phyloP scores from a whole-genome alignment of 2,113 vertebrate species.

The Xiphophorus maculatus region DNA sequence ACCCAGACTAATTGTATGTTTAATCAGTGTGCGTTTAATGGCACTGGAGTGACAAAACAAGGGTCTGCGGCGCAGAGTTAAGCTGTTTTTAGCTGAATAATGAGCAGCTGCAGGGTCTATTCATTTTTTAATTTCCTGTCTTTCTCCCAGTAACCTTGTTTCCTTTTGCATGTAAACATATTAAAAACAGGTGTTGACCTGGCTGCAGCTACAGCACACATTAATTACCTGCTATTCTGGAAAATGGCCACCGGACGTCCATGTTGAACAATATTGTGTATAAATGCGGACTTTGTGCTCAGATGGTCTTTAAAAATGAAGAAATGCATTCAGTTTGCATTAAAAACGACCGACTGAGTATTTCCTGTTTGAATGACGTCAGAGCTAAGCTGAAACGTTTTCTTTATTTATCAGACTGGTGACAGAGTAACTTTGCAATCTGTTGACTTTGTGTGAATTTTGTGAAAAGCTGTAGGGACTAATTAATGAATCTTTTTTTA shows the following conservation, averaged over 20 bases:
- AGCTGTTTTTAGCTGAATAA: conserved; percentile 5
- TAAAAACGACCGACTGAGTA: background rate
- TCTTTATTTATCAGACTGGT: too few species aligned
- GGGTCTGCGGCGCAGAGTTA: background rate
- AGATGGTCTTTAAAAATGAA: background rate
- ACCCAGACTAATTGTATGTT: background rate
- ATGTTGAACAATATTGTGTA: background rate
- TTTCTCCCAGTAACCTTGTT: background rate
- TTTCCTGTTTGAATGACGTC: background rate
- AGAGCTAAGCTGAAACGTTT: background rate
- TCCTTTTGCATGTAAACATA: conserved; percentile 6
- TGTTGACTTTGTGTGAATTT: too few species aligned
- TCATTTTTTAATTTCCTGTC: background rate
- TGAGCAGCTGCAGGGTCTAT: conserved; percentile 8
- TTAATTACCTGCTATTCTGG: background rate
- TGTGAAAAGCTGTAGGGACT: too few species aligned
- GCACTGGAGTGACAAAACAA: conserved; percentile 9
- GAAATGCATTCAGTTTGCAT: background rate
- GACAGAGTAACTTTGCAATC: too few species aligned
- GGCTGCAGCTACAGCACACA: background rate
- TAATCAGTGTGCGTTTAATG: conserved; percentile 2
- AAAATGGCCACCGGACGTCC: background rate
- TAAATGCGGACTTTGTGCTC: background rate
- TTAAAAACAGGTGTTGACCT: conserved; percentile 5
- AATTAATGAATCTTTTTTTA: too few species aligned